Evolutionary conservation across 2,888 invertebrate genomes (phyloP), one percentile per base, ranked within the genome.

Genomic region (Heliconius charithonia): DNA sequence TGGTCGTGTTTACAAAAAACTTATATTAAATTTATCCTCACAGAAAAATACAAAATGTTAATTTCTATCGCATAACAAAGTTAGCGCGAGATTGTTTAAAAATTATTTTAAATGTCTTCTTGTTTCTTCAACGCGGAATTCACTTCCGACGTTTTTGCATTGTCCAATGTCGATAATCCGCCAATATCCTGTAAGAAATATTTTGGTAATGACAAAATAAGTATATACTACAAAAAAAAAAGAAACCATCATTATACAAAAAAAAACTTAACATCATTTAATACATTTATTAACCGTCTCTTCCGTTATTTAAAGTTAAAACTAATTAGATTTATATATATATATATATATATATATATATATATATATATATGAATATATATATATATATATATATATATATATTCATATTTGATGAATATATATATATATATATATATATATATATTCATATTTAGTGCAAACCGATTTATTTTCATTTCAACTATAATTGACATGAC

Each of bases 181-280:
- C 83, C 83, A 83, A 79, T 80, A 82, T 67, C 80, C 83, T 83
- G 67, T 59, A 80, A 82, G 75, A 56, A 37, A 62, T 66, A 51
- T 41, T 6, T 3, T 59, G n/a, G 9, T 59, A 59, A n/a, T 59
- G 22, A n/a, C 4, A 59, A n/a, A n/a, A n/a, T 10, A 2, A 3
- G 9, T 59, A 59, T 59, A n/a, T n/a, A 59, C 45, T 59, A 22
- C 19, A 7, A 22, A 51, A n/a, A n/a, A 59, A 59, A n/a, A 0
- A n/a, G n/a, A n/a, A n/a, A n/a, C n/a, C n/a, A n/a, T n/a, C n/a
- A n/a, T n/a, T n/a, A n/a, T 59, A 22, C 19, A 7, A 22, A 51
- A n/a, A n/a, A 59, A 59, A n/a, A 0, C 32, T 9, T 37, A 37
- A 37, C 9, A 9, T 37, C 9, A 32, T 9, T 32, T 32, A 32